Evolutionary conservation across 2,113 vertebrate genomes (phyloP), one percentile per base, ranked within the genome.

Genomic region (Opisthocomus hoazin): DNA sequence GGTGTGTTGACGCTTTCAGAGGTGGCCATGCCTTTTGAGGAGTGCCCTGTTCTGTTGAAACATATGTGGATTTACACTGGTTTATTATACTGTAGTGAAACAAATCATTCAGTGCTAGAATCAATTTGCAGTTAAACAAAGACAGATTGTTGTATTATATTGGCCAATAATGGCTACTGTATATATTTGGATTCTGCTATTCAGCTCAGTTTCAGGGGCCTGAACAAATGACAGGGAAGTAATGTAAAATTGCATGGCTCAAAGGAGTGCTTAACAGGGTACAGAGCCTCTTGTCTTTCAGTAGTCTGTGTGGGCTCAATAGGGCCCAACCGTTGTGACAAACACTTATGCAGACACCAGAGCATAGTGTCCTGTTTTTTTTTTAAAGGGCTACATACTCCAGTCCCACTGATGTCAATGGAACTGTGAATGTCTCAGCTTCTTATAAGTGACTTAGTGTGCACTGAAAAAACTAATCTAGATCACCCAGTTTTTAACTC

Each of bases 261-360:
- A 11, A 79, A 94, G 46, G 46, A 17, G 66, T 86, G 78, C 54
- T 88, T 90, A 90, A 88, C 78, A 65, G 82, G 46, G 77, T 84
- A 54, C 61, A 83, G 74, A 94, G 22, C 57, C 57, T 93, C 87
- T 96, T 93, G 89, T 63, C 76, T 92, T 56, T 71, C 30, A 91
- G 66, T 50, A 83, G 75, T 69, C 63, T 91, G 29, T 93, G 91
- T 80, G 90, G 78, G 54, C 66, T 94, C 95, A 94, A 91, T 61
- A 57, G 63, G 74, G 66, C 34, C 76, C 71, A 78, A 90, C 78
- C 71, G 64, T 82, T 96, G 70, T 90, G 71, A 79, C 53, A 92
- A 94, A 96, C 57, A 61, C 60, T 96, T 89, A 30, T 64, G 79
- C 65, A 94, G 85, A 80, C 64, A 83, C 37, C 56, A 63, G 71